phyloP scores from a whole-genome alignment of 2,113 vertebrate species.

The Eurystomus gularis region DNA sequence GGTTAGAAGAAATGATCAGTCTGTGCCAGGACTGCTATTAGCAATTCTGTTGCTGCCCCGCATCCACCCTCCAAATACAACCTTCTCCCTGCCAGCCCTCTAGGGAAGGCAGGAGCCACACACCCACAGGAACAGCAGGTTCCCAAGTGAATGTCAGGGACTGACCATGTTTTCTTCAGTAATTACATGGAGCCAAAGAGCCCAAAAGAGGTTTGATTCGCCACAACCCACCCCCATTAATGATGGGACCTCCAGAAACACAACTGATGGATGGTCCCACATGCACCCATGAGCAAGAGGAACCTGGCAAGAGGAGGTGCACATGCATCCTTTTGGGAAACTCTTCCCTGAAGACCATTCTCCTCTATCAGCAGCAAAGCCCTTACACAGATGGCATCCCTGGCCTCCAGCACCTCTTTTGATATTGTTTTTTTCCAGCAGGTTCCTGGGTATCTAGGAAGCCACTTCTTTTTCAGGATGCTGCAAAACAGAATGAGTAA shows the following conservation, averaged over 20 bases:
- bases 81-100: background rate
- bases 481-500: background rate
- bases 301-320: background rate
- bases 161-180: background rate
- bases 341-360: background rate
- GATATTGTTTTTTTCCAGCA: background rate
- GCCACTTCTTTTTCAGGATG: background rate
- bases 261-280: rapidly evolving
- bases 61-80: background rate
- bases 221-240: rapidly evolving
- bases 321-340: background rate
- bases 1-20: background rate
- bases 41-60: background rate
- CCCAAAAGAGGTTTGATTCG: background rate
- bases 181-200: background rate
- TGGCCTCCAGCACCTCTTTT: background rate
- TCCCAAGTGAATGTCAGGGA: background rate
- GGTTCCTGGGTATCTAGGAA: background rate
- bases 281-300: background rate
- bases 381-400: background rate
- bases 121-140: background rate
- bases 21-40: background rate
- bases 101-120: background rate
- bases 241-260: background rate
- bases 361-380: background rate